Evolutionary conservation across 2,888 invertebrate species (phyloP).

Genomic region (Tachina fera): DNA sequence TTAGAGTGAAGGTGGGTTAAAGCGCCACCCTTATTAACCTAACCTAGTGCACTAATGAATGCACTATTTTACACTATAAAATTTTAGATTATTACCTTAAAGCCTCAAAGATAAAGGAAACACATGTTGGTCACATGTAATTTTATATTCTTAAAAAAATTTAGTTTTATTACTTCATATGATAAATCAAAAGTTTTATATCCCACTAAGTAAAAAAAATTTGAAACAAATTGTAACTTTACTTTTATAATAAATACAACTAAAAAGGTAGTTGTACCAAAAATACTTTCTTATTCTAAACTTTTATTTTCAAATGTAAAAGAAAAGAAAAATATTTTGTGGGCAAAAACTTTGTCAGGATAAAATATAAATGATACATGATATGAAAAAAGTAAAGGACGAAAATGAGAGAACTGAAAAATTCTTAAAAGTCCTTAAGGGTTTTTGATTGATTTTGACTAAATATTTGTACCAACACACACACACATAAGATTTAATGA

Average conservation of each 20-base stretch:
- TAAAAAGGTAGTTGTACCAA: constrained; percentile 32
- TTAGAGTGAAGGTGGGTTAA: too few relatives aligned
- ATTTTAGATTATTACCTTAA: too few relatives aligned
- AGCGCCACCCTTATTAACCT: too few relatives aligned
- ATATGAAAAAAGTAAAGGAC: too few relatives aligned
- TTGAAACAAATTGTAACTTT: not conserved
- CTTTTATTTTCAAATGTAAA: constrained; percentile 57
- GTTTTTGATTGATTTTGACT: constrained; percentile 60
- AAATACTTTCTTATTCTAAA: constrained; percentile 47
- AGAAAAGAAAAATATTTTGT: constrained; percentile 32
- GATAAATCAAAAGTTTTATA: constrained; percentile 15
- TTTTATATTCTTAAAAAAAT: not conserved
- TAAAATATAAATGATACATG: not conserved
- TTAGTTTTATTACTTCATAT: not conserved
- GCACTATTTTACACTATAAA: too few relatives aligned
- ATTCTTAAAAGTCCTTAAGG: constrained; percentile 41
- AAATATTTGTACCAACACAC: constrained; percentile 4
- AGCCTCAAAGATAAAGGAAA: not conserved
- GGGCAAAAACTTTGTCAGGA: constrained; percentile 27
- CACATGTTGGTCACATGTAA: not conserved
- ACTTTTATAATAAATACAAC: constrained; percentile 7
- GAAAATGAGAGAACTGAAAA: not conserved
- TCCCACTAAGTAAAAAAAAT: constrained; percentile 2
- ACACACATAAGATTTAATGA: not conserved
- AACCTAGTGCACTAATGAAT: too few relatives aligned